Evolutionary conservation across 1,140 invertebrate species (phyloP).

Genomic region (Cydia pomonella): DNA sequence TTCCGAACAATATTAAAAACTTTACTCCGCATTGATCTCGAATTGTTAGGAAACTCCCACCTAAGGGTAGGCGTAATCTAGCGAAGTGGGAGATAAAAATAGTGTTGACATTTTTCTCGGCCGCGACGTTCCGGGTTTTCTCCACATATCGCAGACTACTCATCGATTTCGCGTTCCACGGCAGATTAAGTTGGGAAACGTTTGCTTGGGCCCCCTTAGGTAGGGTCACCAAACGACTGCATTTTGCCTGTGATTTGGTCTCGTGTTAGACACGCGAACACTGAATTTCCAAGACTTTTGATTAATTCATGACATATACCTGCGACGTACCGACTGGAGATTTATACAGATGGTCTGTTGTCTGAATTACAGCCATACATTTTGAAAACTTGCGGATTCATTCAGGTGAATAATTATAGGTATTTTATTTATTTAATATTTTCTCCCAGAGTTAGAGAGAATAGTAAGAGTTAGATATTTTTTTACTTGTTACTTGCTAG

Average conservation of each 20-base stretch:
- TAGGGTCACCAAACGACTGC: not conserved
- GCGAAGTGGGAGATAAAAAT: constrained; percentile 34
- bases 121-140: constrained; percentile 19
- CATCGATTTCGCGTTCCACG: constrained; percentile 67
- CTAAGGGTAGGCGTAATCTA: constrained; percentile 16
- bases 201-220: constrained; percentile 46
- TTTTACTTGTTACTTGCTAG: too few species aligned
- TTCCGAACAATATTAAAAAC: not conserved
- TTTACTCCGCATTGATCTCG: not conserved
- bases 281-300: not conserved
- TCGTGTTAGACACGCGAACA: not conserved
- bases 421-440: too few species aligned
- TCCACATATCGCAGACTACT: constrained; percentile 41
- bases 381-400: too few species aligned
- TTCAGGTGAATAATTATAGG: too few species aligned
- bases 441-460: too few species aligned
- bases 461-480: too few species aligned
- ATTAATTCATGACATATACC: too few species aligned
- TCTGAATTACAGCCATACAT: too few species aligned
- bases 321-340: too few species aligned
- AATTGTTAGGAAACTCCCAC: not conserved
- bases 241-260: not conserved
- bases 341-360: too few species aligned
- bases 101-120: constrained; percentile 53
- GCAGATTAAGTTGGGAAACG: constrained; percentile 62